Percentiles rank a stretch among this genome's conserved stretches.
Evolutionary conservation across 2,113 vertebrate genomes (phyloP).

Genomic region (Morone saxatilis): DNA sequence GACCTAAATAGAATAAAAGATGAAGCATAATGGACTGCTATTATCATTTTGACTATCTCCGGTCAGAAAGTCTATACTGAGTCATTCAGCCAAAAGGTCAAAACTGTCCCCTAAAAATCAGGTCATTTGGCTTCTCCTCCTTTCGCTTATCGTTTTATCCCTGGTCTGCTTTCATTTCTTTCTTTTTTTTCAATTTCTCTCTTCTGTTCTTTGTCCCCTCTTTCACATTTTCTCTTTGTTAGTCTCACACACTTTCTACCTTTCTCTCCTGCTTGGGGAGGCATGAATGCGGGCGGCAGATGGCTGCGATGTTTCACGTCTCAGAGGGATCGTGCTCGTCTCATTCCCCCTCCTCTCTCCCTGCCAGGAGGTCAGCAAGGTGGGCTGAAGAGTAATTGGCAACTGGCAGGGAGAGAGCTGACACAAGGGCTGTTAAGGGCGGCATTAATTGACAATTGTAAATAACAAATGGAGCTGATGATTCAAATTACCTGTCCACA

Average conservation of each 20-base stretch:
- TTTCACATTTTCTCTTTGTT: conserved; percentile 56
- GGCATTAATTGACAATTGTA: conserved; percentile 86
- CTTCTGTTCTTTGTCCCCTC: conserved; percentile 52
- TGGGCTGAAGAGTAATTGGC: conserved; percentile 86
- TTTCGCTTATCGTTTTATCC: conserved; percentile 39
- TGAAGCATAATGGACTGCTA: conserved; percentile 6
- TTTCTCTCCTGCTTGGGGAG: conserved; percentile 58
- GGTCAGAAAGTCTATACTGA: conserved; percentile 34
- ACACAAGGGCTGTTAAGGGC: conserved; percentile 72
- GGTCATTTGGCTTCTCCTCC: conserved; percentile 46
- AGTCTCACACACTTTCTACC: conserved; percentile 39
- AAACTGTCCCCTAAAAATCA: conserved; percentile 55
- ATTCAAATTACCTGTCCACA: conserved; percentile 83
- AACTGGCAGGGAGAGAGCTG: conserved; percentile 78
- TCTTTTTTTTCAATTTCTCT: conserved; percentile 26
- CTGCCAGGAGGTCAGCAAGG: conserved; percentile 85
- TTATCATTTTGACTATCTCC: conserved; percentile 27
- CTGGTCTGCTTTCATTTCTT: conserved; percentile 30
- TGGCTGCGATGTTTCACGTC: conserved; percentile 80
- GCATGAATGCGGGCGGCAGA: conserved; percentile 78
- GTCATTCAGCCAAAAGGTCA: conserved; percentile 60
- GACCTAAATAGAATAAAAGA: conserved; percentile 19
- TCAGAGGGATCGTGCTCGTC: conserved; percentile 77
- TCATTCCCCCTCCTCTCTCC: conserved; percentile 63
- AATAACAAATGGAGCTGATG: conserved; percentile 85